phyloP scores from a whole-genome alignment of 2,797 vertebrate genomes.

The Onychomys torridus region DNA sequence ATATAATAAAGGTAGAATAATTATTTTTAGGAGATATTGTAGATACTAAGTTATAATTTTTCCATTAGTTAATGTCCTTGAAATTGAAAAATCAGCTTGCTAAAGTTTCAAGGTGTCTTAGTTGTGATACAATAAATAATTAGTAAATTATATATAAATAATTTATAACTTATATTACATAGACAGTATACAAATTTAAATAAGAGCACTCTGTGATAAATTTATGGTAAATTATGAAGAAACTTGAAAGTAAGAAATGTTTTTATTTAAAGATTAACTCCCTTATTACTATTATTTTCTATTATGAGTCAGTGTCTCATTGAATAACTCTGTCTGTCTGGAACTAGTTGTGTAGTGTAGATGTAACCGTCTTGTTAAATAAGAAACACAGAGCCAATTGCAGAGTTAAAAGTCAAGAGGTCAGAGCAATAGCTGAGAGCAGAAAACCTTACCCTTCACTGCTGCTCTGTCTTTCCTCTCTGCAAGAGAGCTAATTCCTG shows the following conservation, averaged over 20 bases:
- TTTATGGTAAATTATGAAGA: not conserved
- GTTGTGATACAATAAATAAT: slow-evolving; percentile 8
- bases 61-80: not conserved
- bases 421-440: too few relatives aligned
- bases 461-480: too few relatives aligned
- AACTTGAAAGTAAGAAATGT: not conserved
- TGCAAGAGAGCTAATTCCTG: too few relatives aligned
- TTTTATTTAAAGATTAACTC: not conserved
- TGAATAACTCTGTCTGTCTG: not conserved
- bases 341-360: not conserved
- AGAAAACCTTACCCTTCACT: too few relatives aligned
- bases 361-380: too few relatives aligned
- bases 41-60: not conserved
- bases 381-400: too few relatives aligned
- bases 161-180: not conserved
- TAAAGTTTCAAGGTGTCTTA: not conserved
- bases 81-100: not conserved
- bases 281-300: not conserved
- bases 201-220: not conserved
- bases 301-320: not conserved
- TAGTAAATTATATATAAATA: not conserved
- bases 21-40: not conserved
- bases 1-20: not conserved
- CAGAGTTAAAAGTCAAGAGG: too few relatives aligned
- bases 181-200: not conserved